phyloP scores from a whole-genome alignment of 2,797 vertebrate genomes.

The Oreochromis mossambicus region DNA sequence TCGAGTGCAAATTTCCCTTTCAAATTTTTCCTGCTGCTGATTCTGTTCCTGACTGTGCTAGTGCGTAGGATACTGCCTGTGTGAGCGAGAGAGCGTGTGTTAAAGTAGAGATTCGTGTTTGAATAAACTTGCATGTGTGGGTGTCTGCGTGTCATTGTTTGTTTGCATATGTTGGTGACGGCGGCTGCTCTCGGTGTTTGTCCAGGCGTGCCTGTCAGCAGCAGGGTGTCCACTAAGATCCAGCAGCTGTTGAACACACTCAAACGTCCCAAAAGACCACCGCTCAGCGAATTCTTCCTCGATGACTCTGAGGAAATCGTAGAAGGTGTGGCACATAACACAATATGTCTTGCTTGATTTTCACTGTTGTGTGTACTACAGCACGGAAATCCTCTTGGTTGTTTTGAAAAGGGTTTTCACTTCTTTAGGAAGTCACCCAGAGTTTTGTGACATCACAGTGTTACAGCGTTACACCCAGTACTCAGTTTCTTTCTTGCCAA shows the following conservation, averaged over 20 bases:
- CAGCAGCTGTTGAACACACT: conserved; percentile 97
- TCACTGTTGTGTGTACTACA: rapidly evolving
- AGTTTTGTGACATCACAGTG: rapidly evolving
- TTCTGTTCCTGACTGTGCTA: conserved; percentile 36
- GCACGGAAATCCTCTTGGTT: neutral
- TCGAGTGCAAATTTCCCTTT: conserved; percentile 33
- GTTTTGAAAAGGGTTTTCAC: neutral
- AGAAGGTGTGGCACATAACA: conserved; percentile 80
- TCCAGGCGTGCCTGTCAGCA: conserved; percentile 92
- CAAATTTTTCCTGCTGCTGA: conserved; percentile 53
- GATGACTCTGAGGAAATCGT: conserved; percentile 98
- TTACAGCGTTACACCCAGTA: neutral
- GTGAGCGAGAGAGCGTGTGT: neutral
- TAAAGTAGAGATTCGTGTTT: conserved; percentile 16
- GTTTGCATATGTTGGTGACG: conserved; percentile 22
- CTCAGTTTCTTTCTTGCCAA: neutral
- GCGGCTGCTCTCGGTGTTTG: conserved; percentile 34
- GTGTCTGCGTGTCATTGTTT: neutral
- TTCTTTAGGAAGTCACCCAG: neutral
- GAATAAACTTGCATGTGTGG: conserved; percentile 37
- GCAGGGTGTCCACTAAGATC: conserved; percentile 97
- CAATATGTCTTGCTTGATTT: neutral
- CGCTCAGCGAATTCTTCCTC: conserved; percentile 95
- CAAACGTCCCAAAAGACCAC: conserved; percentile 95
- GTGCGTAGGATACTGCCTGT: conserved; percentile 25